Evolutionary conservation across 2,113 vertebrate genomes (phyloP).

Genomic region (Prietella phreatophila): DNA sequence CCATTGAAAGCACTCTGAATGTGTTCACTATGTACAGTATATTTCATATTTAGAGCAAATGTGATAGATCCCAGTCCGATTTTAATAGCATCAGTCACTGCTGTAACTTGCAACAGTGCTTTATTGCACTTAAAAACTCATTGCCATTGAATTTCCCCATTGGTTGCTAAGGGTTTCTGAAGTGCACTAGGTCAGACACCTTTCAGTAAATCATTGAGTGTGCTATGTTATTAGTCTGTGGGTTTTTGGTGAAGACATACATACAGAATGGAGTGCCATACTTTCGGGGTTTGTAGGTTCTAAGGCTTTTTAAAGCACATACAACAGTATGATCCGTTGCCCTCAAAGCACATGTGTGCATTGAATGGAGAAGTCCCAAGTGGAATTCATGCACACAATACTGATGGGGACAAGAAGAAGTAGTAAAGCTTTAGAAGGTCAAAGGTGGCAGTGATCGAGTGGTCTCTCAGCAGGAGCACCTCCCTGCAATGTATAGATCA

Average conservation of each 20-base stretch:
- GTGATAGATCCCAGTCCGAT: background rate
- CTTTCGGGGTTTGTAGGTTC: conserved; percentile 27
- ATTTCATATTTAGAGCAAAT: background rate
- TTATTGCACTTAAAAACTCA: conserved; percentile 6
- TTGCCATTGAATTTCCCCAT: conserved; percentile 56
- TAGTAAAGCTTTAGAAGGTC: conserved; percentile 60
- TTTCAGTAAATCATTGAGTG: conserved; percentile 47
- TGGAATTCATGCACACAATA: conserved; percentile 57
- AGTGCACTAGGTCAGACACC: conserved; percentile 62
- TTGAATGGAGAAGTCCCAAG: conserved; percentile 52
- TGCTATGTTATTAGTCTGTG: conserved; percentile 19
- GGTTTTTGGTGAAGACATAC: conserved; percentile 8
- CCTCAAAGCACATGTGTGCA: conserved; percentile 31
- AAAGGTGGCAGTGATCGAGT: conserved; percentile 69
- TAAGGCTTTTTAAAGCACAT: background rate
- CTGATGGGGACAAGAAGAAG: conserved; percentile 39
- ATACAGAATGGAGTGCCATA: conserved; percentile 26
- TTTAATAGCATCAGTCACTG: background rate
- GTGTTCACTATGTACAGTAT: background rate
- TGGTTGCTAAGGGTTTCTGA: conserved; percentile 62
- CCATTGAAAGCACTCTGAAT: background rate
- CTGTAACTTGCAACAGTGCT: background rate
- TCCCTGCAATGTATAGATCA: conserved; percentile 59
- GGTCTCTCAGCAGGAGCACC: conserved; percentile 56
- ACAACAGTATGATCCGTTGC: conserved; percentile 16